A percentile compares a stretch with the other conserved stretches of the same genome.
Conservation (phyloP, 2,797 vertebrate genomes). For the Clarias laeviceps region DNA sequence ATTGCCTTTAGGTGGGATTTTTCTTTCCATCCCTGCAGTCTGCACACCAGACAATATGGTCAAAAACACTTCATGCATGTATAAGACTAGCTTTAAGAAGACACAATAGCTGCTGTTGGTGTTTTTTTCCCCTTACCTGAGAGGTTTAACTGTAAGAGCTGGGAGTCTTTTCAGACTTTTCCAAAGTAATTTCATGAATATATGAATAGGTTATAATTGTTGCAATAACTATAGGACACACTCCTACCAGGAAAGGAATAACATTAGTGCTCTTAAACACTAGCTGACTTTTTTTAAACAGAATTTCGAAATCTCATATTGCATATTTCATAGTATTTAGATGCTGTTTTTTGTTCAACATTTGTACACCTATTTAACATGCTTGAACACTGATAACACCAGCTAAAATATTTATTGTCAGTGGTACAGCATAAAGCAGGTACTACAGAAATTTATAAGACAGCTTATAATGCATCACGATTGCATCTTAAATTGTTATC, state of each 20-base stretch:
- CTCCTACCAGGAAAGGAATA: neutral
- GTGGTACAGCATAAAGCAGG: slow-evolving; percentile 25
- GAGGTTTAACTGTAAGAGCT: neutral
- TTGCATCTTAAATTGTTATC: slow-evolving; percentile 38
- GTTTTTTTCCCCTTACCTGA: neutral
- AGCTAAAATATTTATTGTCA: slow-evolving; percentile 26
- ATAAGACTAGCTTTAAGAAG: slow-evolving; percentile 28
- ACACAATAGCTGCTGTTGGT: neutral
- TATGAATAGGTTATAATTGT: neutral
- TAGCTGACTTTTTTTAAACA: neutral
- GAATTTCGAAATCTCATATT: neutral
- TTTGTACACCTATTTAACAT: neutral
- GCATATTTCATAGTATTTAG: neutral
- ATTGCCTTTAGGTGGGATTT: slow-evolving; percentile 34
- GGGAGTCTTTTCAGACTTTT: neutral
- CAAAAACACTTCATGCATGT: slow-evolving; percentile 33
- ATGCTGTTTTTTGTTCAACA: neutral
- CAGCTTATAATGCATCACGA: slow-evolving; percentile 23
- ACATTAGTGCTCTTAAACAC: neutral
- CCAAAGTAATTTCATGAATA: neutral
- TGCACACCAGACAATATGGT: slow-evolving; percentile 36
- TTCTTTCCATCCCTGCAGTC: slow-evolving; percentile 15
- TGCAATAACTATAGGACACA: neutral
- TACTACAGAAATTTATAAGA: slow-evolving; percentile 35
- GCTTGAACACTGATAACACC: neutral